A percentile compares a stretch with the other conserved stretches of the same genome.
phyloP scores from a whole-genome alignment of 2,888 invertebrate genomes.

The Stenichneumon culpator region DNA sequence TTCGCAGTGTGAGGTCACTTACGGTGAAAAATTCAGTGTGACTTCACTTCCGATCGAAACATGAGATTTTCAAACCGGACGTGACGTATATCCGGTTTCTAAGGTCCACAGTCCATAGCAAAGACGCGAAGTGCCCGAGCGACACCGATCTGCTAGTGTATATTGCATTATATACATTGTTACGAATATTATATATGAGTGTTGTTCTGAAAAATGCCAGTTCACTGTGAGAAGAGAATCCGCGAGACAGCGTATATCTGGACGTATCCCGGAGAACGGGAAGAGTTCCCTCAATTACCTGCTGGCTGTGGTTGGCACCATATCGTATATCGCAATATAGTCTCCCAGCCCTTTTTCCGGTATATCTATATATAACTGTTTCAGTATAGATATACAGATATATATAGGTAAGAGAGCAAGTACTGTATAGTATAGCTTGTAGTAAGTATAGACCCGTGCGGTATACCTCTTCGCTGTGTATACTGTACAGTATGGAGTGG shows the following conservation, averaged over 20 bases:
- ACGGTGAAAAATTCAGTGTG: too few relatives aligned
- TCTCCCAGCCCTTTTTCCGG: conserved; percentile 9
- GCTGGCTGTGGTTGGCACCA: conserved; percentile 52
- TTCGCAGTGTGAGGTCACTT: too few relatives aligned
- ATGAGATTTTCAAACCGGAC: too few relatives aligned
- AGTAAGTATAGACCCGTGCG: conserved; percentile 59
- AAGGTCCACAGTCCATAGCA: too few relatives aligned
- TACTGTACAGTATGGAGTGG: conserved; percentile 77
- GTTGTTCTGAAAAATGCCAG: not conserved
- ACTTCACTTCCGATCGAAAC: too few relatives aligned
- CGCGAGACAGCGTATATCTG: not conserved
- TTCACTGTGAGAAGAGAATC: not conserved
- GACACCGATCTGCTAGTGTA: too few relatives aligned
- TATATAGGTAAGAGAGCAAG: conserved; percentile 27
- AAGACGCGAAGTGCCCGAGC: too few relatives aligned
- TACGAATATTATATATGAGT: not conserved
- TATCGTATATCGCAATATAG: conserved; percentile 49
- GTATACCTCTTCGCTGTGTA: conserved; percentile 68
- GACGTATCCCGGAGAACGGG: conserved; percentile 21
- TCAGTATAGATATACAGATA: conserved; percentile 1
- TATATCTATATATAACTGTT: conserved; percentile 19
- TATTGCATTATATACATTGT: not conserved
- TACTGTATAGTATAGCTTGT: conserved; percentile 48
- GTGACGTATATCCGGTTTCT: too few relatives aligned
- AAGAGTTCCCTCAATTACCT: conserved; percentile 62